Conservation (phyloP, 2,888 invertebrate species). For the Cephus pulcher region DNA sequence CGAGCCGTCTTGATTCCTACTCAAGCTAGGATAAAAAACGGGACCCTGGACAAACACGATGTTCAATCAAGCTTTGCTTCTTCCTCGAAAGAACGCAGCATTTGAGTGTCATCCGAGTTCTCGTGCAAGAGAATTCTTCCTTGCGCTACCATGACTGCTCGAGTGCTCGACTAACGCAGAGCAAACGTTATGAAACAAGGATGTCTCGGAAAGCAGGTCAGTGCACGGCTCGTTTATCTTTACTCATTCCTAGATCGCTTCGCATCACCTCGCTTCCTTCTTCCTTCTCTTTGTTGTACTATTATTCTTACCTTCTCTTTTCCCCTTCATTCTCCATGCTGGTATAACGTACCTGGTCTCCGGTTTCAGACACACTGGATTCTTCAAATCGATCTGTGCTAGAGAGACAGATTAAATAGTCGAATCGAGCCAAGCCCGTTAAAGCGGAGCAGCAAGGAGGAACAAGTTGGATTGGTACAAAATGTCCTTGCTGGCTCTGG, state of each 20-base stretch:
- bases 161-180: slow-evolving; percentile 8
- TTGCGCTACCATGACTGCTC: background rate
- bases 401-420: background rate
- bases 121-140: background rate
- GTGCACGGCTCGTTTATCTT: slow-evolving; percentile 52
- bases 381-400: background rate
- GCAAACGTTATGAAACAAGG: slow-evolving; percentile 51
- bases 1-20: background rate
- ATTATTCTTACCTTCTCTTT: background rate
- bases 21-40: background rate
- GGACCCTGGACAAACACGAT: background rate
- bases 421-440: background rate
- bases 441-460: background rate
- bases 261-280: slow-evolving; percentile 20
- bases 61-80: background rate
- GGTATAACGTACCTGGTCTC: background rate
- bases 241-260: slow-evolving; percentile 47
- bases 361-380: background rate
- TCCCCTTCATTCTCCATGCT: background rate
- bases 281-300: background rate
- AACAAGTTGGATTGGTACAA: background rate
- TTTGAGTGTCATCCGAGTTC: background rate
- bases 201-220: slow-evolving; percentile 57
- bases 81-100: background rate
- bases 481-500: slow-evolving; percentile 1